Evolutionary conservation across 2,113 vertebrate species (phyloP).

Genomic region (Plectropomus leopardus): DNA sequence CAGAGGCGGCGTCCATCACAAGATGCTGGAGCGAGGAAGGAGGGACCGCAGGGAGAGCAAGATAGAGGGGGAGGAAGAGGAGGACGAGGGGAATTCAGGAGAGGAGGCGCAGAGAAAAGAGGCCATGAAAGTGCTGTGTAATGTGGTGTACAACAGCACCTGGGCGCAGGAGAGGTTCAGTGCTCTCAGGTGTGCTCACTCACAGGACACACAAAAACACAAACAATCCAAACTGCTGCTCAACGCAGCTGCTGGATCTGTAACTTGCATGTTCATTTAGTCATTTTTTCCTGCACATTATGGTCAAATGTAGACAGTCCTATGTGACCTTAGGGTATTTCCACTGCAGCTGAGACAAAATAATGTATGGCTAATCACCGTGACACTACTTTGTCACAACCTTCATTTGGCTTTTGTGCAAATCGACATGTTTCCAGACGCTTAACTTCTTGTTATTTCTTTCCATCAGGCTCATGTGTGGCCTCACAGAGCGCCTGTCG

Average conservation of each 20-base stretch:
- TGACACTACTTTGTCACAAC: not conserved
- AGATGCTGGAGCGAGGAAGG: slow-evolving; percentile 72
- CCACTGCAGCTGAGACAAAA: not conserved
- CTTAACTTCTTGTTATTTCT: not conserved
- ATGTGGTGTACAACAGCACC: slow-evolving; percentile 83
- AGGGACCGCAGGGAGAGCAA: slow-evolving; percentile 81
- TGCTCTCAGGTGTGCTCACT: slow-evolving; percentile 70
- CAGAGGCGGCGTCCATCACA: slow-evolving; percentile 59
- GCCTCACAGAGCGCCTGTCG: slow-evolving; percentile 77
- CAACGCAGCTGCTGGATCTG: not conserved
- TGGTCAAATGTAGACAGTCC: not conserved
- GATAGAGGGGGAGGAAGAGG: slow-evolving; percentile 64
- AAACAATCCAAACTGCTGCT: not conserved
- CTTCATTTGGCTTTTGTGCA: not conserved
- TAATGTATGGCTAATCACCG: not conserved
- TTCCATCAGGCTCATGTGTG: slow-evolving; percentile 75
- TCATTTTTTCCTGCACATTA: not conserved
- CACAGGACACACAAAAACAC: not conserved
- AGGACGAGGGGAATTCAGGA: slow-evolving; percentile 47
- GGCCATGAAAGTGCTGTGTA: slow-evolving; percentile 84
- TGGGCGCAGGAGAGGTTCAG: slow-evolving; percentile 84
- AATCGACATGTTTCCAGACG: not conserved
- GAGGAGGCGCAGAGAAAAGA: slow-evolving; percentile 77
- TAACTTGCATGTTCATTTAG: not conserved
- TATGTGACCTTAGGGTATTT: not conserved